These are phyloP conservation scores for Holotrichia oblita DNA, from an alignment of 1,140 invertebrate genomes.

Conservation along the genomic window DNA sequence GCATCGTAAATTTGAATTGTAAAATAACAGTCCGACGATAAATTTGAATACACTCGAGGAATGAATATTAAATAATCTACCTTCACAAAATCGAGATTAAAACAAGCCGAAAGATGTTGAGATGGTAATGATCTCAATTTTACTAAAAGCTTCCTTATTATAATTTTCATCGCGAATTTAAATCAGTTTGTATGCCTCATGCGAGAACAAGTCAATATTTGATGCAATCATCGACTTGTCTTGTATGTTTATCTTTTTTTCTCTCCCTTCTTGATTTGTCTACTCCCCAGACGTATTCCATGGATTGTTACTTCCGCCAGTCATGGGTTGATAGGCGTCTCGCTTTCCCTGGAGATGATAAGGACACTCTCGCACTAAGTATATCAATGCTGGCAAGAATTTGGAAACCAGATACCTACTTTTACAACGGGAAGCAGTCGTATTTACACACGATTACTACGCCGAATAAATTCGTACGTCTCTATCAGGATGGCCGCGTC, in stretches of 20 bases:
- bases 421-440: constrained; percentile 85
- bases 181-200: too few relatives aligned
- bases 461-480: constrained; percentile 88
- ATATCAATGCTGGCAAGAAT: constrained; percentile 81
- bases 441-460: constrained; percentile 90
- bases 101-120: background rate
- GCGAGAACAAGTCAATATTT: background rate
- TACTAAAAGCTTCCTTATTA: background rate
- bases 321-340: constrained; percentile 80
- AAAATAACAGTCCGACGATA: background rate
- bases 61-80: constrained; percentile 8
- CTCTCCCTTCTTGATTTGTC: constrained; percentile 5
- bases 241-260: too few relatives aligned
- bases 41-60: background rate
- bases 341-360: constrained; percentile 69
- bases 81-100: background rate
- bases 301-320: constrained; percentile 90
- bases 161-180: too few relatives aligned
- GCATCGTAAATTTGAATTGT: constrained; percentile 24
- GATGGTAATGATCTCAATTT: constrained; percentile 6
- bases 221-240: background rate
- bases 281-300: constrained; percentile 80
- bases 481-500: constrained; percentile 82
- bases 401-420: constrained; percentile 92
- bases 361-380: constrained; percentile 73